These are phyloP conservation scores for Mycogona germanica DNA, from an alignment of 2,888 invertebrate genomes.

Conservation along the genomic window DNA sequence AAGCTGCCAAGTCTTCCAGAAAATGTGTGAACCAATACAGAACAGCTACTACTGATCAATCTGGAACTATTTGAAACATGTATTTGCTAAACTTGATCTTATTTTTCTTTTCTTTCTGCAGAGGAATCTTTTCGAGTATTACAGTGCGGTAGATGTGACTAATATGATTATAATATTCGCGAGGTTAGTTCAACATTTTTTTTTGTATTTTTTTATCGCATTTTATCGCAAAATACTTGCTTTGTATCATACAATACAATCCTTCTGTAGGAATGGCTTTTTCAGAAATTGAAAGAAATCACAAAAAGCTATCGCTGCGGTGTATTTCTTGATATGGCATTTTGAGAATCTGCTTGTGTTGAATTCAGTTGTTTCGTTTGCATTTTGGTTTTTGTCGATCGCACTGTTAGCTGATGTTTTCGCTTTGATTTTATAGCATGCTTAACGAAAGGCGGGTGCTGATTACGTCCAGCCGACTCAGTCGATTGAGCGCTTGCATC, in stretches of 20 bases:
- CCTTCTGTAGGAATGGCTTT: background rate
- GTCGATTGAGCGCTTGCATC: conserved; percentile 65
- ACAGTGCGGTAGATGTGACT: conserved; percentile 85
- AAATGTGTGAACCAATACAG: conserved; percentile 90
- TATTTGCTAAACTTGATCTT: conserved; percentile 9
- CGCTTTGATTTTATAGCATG: conserved; percentile 43
- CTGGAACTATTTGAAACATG: background rate
- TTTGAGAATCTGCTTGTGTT: too few relatives aligned
- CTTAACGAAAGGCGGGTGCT: conserved; percentile 87
- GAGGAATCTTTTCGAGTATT: conserved; percentile 95
- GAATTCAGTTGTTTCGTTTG: too few relatives aligned
- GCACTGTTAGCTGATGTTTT: conserved; percentile 25
- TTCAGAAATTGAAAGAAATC: background rate
- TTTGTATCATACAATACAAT: background rate
- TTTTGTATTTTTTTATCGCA: background rate
- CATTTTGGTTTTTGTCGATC: conserved; percentile 5
- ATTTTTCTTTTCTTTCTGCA: conserved; percentile 35
- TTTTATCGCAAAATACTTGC: too few relatives aligned
- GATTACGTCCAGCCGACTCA: conserved; percentile 78
- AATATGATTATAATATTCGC: conserved; percentile 96
- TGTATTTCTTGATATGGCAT: too few relatives aligned
- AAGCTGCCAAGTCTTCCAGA: conserved; percentile 89
- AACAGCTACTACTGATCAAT: too few relatives aligned
- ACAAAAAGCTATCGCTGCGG: too few relatives aligned
- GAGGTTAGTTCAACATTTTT: conserved; percentile 35